Base-by-base conservation (phyloP, 2,113 vertebrate species). In the Calyptommatus sinebrachiatus region DNA sequence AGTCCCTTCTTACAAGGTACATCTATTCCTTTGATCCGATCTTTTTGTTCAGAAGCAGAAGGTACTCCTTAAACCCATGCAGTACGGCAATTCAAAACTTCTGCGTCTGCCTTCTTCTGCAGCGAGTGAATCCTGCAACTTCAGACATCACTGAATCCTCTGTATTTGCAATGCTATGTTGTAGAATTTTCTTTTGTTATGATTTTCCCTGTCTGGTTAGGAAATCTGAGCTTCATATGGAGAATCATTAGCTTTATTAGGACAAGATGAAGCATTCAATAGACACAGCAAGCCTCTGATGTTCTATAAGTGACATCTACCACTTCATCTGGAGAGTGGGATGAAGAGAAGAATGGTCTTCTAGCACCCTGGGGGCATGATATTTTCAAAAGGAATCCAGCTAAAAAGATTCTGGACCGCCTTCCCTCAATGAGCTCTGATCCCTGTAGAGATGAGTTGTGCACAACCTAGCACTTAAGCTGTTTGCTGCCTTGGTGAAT, bases 381-480 rank as follows among this genome's bases (percentile, higher is more conserved):
- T 0, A 29, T 22, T 22, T 88, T 84, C 4, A 8, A 29, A 21
- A 4, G 4, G 45, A 66, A 14, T 65, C 46, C 22, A 63, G 48
- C 48, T 8, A 48, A 6, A 60, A 76, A n/a, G 26, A 46, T 9
- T 70, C 1, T 53, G 78, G 67, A 73, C 79, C 41, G 3, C 29
- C 78, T 48, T 11, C 35, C 0, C 21, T 83, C 65, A 60, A 46
- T 26, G 31, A 81, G 65, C 66, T 70, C 65, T 62, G 66, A 81
- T 79, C 61, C 8, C 45, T 83, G 31, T 26, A 79, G 76, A 86
- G 67, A 31, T 71, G 65, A 85, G 8, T 35, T 87, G 50, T 65
- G 85, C 87, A 85, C 20, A 88, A 31, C 10, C 71, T 81, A 81
- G 73, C 66, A 81, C 79, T 81, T 81, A 81, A 81, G 79, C 79